Evolutionary conservation across 2,797 vertebrate genomes (phyloP).

Genomic region (Acipenser transmontanus): DNA sequence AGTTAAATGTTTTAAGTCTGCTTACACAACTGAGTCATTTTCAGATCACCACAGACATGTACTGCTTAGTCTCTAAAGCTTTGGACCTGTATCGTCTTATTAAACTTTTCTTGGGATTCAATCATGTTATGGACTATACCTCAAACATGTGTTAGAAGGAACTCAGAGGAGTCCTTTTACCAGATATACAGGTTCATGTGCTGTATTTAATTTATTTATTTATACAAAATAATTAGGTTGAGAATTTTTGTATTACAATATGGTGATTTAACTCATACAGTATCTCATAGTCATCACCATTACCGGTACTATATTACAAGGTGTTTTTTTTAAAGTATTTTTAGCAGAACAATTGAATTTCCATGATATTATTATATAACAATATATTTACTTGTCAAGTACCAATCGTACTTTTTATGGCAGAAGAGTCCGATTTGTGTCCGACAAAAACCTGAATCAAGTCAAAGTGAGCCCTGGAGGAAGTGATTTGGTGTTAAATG

Average conservation of each 20-base stretch:
- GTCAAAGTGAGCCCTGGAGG: conserved; percentile 49
- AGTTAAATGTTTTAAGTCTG: conserved; percentile 18
- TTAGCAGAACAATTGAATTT: no score
- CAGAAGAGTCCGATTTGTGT: neutral
- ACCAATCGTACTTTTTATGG: no score
- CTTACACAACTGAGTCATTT: conserved; percentile 31
- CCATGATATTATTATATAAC: no score
- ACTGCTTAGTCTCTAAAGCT: conserved; percentile 50
- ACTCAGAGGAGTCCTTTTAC: conserved; percentile 28
- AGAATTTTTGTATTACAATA: conserved; percentile 35
- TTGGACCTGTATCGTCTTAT: conserved; percentile 54
- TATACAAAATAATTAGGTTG: neutral
- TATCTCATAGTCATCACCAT: conserved; percentile 11
- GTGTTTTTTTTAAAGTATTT: no score
- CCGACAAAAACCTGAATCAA: conserved; percentile 21
- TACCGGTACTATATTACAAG: neutral
- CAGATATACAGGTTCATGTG: conserved; percentile 37
- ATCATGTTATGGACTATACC: conserved; percentile 38
- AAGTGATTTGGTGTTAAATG: conserved; percentile 75
- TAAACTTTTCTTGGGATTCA: conserved; percentile 54
- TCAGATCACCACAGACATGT: conserved; percentile 39
- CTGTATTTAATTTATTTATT: conserved; percentile 9
- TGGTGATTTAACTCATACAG: conserved; percentile 35
- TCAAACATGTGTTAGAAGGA: conserved; percentile 36
- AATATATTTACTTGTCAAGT: no score